Percentiles rank a stretch among this genome's conserved stretches.
Conservation (phyloP, 2,888 invertebrate species). For the Microplitis deprimator region DNA sequence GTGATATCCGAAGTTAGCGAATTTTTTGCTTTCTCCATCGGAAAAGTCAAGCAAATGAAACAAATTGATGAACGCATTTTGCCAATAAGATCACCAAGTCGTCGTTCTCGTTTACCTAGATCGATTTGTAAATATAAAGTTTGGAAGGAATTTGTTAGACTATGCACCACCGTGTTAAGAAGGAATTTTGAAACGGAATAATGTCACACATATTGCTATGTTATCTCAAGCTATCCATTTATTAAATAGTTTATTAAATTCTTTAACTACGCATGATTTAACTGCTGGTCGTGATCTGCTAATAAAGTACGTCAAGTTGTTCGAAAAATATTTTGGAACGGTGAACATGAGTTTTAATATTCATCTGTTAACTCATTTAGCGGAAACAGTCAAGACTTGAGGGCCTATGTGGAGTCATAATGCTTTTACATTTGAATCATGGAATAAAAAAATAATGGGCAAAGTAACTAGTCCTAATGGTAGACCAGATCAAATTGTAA, state of each 20-base stretch:
- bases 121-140: no score
- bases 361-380: slow-evolving; percentile 37
- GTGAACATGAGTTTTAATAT: slow-evolving; percentile 35
- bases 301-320: no score
- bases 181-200: background rate
- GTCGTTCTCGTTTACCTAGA: no score
- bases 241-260: background rate
- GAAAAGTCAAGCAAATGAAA: no score
- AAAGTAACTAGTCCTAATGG: no score
- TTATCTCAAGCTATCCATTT: background rate
- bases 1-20: no score
- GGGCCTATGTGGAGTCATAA: slow-evolving; percentile 36
- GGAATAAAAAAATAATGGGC: slow-evolving; percentile 38
- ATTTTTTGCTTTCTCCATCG: no score
- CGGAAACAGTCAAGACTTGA: slow-evolving; percentile 31
- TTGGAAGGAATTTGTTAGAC: slow-evolving; percentile 8
- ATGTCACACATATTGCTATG: slow-evolving; percentile 21
- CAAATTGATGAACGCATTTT: no score
- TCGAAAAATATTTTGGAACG: slow-evolving; percentile 25
- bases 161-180: slow-evolving; percentile 27
- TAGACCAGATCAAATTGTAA: slow-evolving; percentile 13
- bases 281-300: background rate
- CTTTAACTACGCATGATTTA: background rate
- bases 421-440: slow-evolving; percentile 34
- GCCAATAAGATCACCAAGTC: no score